Evolutionary conservation across 2,797 vertebrate species (phyloP).

Genomic region (Spondyliosoma cantharus): DNA sequence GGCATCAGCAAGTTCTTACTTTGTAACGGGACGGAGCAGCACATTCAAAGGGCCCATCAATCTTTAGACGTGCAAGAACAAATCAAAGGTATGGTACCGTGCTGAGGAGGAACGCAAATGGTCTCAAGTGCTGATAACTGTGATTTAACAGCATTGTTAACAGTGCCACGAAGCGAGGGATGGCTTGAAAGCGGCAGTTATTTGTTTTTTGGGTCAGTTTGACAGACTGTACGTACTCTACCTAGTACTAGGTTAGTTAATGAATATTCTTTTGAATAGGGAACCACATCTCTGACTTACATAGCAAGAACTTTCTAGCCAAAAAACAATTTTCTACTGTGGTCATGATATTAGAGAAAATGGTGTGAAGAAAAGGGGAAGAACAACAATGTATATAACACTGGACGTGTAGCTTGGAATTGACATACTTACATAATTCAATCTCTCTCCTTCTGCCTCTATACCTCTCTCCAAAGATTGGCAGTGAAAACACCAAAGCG

Average conservation of each 20-base stretch:
- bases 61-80: background rate
- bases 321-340: slow-evolving; percentile 54
- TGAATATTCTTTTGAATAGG: slow-evolving; percentile 27
- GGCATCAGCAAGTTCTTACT: slow-evolving; percentile 2
- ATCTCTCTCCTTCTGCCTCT: slow-evolving; percentile 46
- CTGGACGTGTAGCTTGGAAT: slow-evolving; percentile 28
- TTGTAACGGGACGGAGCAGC: background rate
- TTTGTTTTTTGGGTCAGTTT: slow-evolving; percentile 12
- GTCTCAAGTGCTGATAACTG: slow-evolving; percentile 20
- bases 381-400: slow-evolving; percentile 8
- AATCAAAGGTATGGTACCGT: slow-evolving; percentile 12
- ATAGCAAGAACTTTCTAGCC: slow-evolving; percentile 61
- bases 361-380: slow-evolving; percentile 30
- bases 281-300: slow-evolving; percentile 30
- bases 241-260: too few relatives aligned
- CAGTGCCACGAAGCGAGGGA: background rate
- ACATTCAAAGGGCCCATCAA: background rate
- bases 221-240: slow-evolving; percentile 26
- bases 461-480: slow-evolving; percentile 37
- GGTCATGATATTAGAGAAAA: slow-evolving; percentile 17
- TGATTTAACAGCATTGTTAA: background rate
- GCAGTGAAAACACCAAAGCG: slow-evolving; percentile 69
- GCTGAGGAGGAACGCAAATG: slow-evolving; percentile 6
- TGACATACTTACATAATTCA: slow-evolving; percentile 67
- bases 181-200: background rate